Evolutionary conservation across 2,113 vertebrate genomes (phyloP).

Genomic region (Mus spicilegus): DNA sequence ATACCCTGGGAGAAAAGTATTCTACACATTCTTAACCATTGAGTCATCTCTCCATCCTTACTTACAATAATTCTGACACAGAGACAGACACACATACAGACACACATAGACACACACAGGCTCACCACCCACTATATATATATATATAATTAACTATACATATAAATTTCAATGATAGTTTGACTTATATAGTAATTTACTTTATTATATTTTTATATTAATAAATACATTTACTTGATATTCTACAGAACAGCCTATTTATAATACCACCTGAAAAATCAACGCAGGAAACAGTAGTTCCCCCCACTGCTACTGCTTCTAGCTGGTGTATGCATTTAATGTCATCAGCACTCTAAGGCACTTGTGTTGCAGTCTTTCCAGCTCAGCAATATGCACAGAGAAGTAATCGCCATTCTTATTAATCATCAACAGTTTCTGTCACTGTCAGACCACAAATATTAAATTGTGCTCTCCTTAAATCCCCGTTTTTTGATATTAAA

Average conservation of each 20-base stretch:
- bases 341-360: not conserved
- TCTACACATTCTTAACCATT: not conserved
- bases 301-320: not conserved
- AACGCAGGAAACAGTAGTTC: not conserved
- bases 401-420: constrained; percentile 45
- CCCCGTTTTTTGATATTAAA: constrained; percentile 70
- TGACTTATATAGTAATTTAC: not conserved
- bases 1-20: not conserved
- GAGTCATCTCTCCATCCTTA: not conserved
- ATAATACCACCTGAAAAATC: constrained; percentile 14
- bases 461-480: constrained; percentile 64
- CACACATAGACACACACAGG: not conserved
- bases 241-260: constrained; percentile 34
- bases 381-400: constrained; percentile 23
- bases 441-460: constrained; percentile 55
- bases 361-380: constrained; percentile 17
- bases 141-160: too few relatives aligned
- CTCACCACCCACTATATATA: too few relatives aligned
- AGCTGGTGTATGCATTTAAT: constrained; percentile 11
- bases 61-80: not conserved
- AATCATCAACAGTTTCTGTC: constrained; percentile 59
- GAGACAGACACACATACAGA: not conserved
- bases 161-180: not conserved
- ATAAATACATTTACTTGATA: not conserved
- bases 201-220: not conserved